A percentile compares a stretch with the other conserved stretches of the same genome.
Conservation (phyloP, 2,797 vertebrate genomes). For the Florisuga fusca region DNA sequence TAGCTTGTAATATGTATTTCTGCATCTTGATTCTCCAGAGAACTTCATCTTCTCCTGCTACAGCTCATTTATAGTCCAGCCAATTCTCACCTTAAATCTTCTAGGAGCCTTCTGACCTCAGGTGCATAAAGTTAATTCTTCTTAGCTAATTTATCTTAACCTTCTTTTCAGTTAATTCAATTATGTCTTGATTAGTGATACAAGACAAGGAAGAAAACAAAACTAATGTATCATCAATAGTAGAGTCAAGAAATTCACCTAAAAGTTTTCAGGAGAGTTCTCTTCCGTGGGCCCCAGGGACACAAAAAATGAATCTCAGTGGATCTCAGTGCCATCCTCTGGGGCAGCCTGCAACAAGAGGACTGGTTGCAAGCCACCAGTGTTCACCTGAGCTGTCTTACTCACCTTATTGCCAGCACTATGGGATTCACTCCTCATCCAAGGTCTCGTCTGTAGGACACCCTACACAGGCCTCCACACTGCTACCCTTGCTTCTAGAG, state of each 20-base stretch:
- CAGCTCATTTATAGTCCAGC: conserved; percentile 17
- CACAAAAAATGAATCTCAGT: background rate
- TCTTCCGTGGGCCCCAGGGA: background rate
- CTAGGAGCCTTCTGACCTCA: conserved; percentile 3
- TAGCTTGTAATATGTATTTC: background rate
- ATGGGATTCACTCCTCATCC: background rate
- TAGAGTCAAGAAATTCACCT: background rate
- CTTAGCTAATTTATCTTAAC: background rate
- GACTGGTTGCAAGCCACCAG: rapidly evolving
- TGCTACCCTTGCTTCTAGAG: background rate
- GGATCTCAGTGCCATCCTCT: background rate
- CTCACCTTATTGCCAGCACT: background rate
- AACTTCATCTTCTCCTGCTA: background rate
- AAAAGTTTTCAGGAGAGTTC: background rate
- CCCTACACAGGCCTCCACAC: background rate
- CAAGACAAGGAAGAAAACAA: conserved; percentile 16
- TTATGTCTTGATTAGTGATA: conserved; percentile 38
- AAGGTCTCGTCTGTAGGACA: background rate
- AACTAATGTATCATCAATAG: background rate
- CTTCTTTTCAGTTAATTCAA: conserved; percentile 49
- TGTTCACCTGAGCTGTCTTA: background rate
- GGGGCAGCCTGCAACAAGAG: background rate
- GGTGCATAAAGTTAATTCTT: conserved; percentile 8
- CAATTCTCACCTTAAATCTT: conserved; percentile 10
- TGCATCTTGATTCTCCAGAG: background rate